These are phyloP conservation scores for Bombus sylvicola DNA, from an alignment of 1,140 invertebrate species.

Conservation along the genomic window DNA sequence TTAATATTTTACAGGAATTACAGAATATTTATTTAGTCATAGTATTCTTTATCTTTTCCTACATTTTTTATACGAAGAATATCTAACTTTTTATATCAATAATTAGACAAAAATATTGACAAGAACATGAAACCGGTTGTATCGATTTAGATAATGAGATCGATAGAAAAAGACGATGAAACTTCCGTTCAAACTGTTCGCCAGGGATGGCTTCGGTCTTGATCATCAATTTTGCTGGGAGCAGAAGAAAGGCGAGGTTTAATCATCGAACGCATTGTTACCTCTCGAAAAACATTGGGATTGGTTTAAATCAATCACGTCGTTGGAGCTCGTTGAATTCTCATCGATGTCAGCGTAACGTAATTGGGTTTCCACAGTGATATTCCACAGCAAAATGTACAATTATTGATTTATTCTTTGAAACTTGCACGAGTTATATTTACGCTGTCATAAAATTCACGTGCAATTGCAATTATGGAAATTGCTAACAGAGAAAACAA, in stretches of 20 bases:
- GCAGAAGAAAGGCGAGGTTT: background rate
- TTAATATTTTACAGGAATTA: too few species aligned
- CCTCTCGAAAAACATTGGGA: background rate
- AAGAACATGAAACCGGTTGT: too few species aligned
- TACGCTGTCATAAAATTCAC: background rate
- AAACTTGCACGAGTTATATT: background rate
- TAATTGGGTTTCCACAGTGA: background rate
- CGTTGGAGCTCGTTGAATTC: conserved; percentile 7
- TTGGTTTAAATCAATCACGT: conserved; percentile 20
- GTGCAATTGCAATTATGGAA: background rate
- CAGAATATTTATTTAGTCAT: too few species aligned
- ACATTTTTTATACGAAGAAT: too few species aligned
- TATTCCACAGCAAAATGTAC: background rate
- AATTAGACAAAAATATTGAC: too few species aligned
- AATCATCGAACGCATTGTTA: conserved; percentile 7
- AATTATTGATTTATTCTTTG: conserved; percentile 2
- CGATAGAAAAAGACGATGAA: background rate
- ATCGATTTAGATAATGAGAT: background rate
- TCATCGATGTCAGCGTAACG: background rate
- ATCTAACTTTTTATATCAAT: too few species aligned
- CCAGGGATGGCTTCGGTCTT: background rate
- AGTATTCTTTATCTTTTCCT: too few species aligned
- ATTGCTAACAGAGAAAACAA: background rate
- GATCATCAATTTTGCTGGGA: background rate
- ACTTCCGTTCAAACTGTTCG: background rate